These are phyloP conservation scores for Xyliphius kryptos DNA, from an alignment of 2,113 vertebrate genomes.

Conservation along the genomic window DNA sequence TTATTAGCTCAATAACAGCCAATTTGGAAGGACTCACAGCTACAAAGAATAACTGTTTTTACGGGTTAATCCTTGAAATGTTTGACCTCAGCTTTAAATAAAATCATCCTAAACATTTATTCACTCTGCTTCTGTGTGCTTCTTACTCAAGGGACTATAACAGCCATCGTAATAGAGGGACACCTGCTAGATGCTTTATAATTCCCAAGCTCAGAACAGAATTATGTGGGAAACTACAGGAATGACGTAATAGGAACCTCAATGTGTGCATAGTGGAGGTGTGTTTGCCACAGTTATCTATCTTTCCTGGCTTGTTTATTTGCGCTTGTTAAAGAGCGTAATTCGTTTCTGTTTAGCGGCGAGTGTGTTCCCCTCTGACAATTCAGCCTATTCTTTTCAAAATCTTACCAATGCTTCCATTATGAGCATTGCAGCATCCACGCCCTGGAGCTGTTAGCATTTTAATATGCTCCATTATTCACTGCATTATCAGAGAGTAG, in stretches of 20 bases:
- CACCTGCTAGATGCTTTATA: not conserved
- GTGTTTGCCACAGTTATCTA: constrained; percentile 1
- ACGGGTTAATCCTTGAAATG: no score
- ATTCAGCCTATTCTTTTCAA: constrained; percentile 1
- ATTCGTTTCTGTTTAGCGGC: constrained; percentile 8
- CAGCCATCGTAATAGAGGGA: not conserved
- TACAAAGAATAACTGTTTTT: no score
- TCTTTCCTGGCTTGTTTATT: constrained; percentile 8
- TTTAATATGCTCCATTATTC: constrained; percentile 17
- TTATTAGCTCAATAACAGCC: no score
- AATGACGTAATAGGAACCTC: not conserved
- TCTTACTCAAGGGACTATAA: not conserved
- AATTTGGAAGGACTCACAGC: no score
- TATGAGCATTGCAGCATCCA: not conserved
- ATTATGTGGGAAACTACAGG: not conserved
- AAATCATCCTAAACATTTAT: no score
- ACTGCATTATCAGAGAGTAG: constrained; percentile 3
- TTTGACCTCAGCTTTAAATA: no score
- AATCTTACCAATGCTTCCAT: not conserved
- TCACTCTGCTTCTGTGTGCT: no score
- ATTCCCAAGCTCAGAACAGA: not conserved
- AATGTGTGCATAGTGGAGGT: constrained; percentile 7
- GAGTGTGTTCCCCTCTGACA: not conserved
- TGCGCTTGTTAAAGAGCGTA: constrained; percentile 1
- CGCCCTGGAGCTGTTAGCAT: constrained; percentile 4